These are phyloP conservation scores for Oxyteleia sp. DNA, from an alignment of 2,888 invertebrate genomes.

Conservation along the genomic window DNA sequence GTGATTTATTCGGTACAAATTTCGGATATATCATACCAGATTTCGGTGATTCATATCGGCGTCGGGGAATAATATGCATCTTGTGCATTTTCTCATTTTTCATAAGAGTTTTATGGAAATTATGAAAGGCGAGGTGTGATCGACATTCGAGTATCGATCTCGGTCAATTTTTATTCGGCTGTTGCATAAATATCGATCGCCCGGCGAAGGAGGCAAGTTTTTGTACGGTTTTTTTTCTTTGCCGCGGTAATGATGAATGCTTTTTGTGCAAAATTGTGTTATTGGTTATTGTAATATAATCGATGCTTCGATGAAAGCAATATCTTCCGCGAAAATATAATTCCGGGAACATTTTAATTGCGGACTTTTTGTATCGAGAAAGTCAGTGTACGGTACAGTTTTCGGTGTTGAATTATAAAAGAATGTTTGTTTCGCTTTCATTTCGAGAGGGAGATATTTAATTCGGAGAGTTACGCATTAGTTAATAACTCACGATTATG, in stretches of 20 bases:
- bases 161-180: slow-evolving; percentile 19
- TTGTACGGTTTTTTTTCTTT: too few relatives aligned
- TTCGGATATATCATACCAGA: slow-evolving; percentile 48
- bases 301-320: neutral
- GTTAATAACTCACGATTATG: too few relatives aligned
- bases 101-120: slow-evolving; percentile 52
- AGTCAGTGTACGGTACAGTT: too few relatives aligned
- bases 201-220: neutral
- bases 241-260: too few relatives aligned
- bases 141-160: slow-evolving; percentile 40
- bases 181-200: slow-evolving; percentile 26
- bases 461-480: too few relatives aligned
- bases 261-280: too few relatives aligned
- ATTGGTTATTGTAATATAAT: neutral
- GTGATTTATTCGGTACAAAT: slow-evolving; percentile 52
- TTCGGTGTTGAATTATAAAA: too few relatives aligned
- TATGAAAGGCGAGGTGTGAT: slow-evolving; percentile 10
- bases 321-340: too few relatives aligned
- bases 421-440: too few relatives aligned
- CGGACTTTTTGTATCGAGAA: too few relatives aligned
- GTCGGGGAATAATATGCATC: slow-evolving; percentile 43
- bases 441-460: too few relatives aligned
- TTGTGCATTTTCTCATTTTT: slow-evolving; percentile 48
- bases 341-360: too few relatives aligned
- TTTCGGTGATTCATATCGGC: slow-evolving; percentile 50